Conservation (phyloP, 1,140 invertebrate species). For the Drosophila guanche region DNA sequence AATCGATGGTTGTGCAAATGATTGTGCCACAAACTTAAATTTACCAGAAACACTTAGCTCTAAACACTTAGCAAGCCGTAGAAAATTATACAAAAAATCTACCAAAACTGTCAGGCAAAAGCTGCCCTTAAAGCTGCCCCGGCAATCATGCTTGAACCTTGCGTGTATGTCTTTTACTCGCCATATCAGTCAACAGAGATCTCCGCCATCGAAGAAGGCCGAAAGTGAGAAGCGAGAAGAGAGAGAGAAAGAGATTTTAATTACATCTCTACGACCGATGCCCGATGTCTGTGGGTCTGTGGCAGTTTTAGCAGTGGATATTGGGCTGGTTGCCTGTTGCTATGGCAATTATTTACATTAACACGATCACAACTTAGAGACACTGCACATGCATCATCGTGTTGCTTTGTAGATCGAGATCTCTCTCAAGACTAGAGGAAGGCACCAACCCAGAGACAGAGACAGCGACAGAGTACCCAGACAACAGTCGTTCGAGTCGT, state of each 20-base stretch:
- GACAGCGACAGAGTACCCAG: constrained; percentile 11
- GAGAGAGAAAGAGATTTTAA: constrained; percentile 64
- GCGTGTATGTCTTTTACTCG: constrained; percentile 69
- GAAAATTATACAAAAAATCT: constrained; percentile 59
- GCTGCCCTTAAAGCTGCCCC: not conserved
- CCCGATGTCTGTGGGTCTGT: constrained; percentile 21
- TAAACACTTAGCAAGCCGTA: constrained; percentile 31
- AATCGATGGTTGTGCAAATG: not conserved
- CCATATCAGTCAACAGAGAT: constrained; percentile 75
- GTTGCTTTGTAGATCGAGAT: constrained; percentile 76
- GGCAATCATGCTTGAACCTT: constrained; percentile 31
- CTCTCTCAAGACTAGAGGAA: constrained; percentile 10
- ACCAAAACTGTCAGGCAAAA: constrained; percentile 7
- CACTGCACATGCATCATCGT: constrained; percentile 83
- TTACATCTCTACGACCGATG: constrained; percentile 58
- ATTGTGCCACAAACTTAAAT: too few species aligned
- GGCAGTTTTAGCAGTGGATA: constrained; percentile 5
- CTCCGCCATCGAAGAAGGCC: constrained; percentile 57
- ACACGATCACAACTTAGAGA: constrained; percentile 83
- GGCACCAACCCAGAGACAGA: too few species aligned
- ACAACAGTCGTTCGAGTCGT: constrained; percentile 49
- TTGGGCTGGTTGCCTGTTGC: constrained; percentile 38
- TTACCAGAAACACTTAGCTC: too few species aligned
- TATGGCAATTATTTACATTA: constrained; percentile 82
- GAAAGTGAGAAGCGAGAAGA: constrained; percentile 66